Percentiles rank a stretch among this genome's conserved stretches.
phyloP scores from a whole-genome alignment of 2,797 vertebrate genomes.

The Hippoglossus hippoglossus region DNA sequence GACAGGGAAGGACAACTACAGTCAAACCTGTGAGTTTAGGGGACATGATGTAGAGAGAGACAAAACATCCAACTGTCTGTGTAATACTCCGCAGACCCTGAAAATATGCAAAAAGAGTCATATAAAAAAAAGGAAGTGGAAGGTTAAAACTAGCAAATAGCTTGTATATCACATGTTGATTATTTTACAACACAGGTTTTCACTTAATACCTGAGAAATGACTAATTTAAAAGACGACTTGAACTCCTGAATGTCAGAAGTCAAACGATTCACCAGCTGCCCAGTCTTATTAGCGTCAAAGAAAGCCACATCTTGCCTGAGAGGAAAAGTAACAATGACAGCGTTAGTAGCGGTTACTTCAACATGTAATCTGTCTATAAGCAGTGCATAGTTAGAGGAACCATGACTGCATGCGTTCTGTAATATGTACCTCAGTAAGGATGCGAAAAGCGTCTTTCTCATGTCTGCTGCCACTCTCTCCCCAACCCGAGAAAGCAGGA shows the following conservation, averaged over 20 bases:
- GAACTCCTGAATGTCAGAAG: conserved; percentile 95
- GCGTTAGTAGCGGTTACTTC: neutral
- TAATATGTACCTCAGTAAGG: conserved; percentile 85
- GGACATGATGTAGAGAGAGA: conserved; percentile 94
- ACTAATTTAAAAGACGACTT: conserved; percentile 97
- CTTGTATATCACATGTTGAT: neutral
- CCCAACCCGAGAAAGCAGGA: conserved; percentile 90
- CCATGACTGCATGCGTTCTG: neutral
- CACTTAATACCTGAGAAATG: conserved; percentile 90
- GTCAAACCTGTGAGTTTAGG: conserved; percentile 92
- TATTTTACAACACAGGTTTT: neutral
- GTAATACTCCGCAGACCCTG: conserved; percentile 95
- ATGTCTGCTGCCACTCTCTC: conserved; percentile 92
- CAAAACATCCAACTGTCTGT: conserved; percentile 91
- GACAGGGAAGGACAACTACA: conserved; percentile 87
- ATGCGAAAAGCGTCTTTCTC: conserved; percentile 91
- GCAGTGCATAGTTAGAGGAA: neutral
- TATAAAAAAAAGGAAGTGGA: neutral
- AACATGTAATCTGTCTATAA: neutral
- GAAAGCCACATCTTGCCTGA: conserved; percentile 95
- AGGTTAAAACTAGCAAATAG: neutral
- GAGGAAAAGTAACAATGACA: conserved; percentile 29
- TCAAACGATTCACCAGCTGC: conserved; percentile 93
- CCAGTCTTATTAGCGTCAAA: conserved; percentile 94
- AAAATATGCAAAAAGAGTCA: conserved; percentile 12